phyloP scores from a whole-genome alignment of 2,797 vertebrate species.

The Leptatherina wallacei region DNA sequence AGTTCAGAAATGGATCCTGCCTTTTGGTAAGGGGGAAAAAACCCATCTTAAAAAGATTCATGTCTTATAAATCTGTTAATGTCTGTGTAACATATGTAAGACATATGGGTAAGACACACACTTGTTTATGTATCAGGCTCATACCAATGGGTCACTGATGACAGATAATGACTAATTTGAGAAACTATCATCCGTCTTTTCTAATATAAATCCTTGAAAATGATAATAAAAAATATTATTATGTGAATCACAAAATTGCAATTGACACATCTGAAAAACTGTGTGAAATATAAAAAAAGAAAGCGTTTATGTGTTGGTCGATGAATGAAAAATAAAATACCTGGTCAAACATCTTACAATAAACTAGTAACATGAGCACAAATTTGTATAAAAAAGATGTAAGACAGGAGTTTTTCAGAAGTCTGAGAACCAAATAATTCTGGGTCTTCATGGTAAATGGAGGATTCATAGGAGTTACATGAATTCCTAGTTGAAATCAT shows the following conservation, averaged over 20 bases:
- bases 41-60: constrained; percentile 1
- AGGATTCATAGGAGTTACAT: neutral
- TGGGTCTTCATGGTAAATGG: neutral
- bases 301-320: no score
- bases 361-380: neutral
- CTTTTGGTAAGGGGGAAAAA: constrained; percentile 10
- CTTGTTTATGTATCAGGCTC: constrained; percentile 8
- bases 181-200: neutral
- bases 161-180: neutral
- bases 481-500: neutral
- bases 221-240: neutral
- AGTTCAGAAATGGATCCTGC: constrained; percentile 43
- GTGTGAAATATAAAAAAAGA: neutral
- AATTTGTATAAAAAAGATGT: neutral
- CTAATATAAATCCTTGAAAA: neutral
- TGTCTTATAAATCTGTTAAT: constrained; percentile 19
- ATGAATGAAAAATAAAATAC: no score
- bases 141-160: neutral
- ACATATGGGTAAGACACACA: neutral
- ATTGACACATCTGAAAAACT: no score
- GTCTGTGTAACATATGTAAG: constrained; percentile 8
- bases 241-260: no score
- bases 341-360: neutral
- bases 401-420: neutral
- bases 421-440: neutral